phyloP scores from a whole-genome alignment of 2,113 vertebrate genomes.

The Ptychochromis oligacanthus region DNA sequence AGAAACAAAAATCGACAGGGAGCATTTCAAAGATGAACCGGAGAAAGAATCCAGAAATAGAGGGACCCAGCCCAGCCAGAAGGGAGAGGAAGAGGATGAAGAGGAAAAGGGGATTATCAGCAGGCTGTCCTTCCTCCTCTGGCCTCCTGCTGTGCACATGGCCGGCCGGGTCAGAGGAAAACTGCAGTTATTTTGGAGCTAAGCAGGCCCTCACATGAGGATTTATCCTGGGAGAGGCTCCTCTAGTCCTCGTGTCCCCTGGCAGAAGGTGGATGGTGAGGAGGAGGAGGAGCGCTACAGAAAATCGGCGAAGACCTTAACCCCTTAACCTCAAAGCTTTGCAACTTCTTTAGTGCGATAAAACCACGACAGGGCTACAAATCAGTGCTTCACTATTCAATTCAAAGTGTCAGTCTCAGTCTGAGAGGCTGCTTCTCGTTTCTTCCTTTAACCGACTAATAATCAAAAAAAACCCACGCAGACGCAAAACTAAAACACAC shows the following conservation, averaged over 20 bases:
- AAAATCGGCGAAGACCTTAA: slow-evolving; percentile 56
- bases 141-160: slow-evolving; percentile 45
- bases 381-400: too few relatives aligned
- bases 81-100: slow-evolving; percentile 24
- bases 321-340: background rate
- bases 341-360: background rate
- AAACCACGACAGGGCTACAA: background rate
- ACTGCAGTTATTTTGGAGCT: slow-evolving; percentile 64
- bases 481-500: too few relatives aligned
- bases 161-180: slow-evolving; percentile 55
- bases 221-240: slow-evolving; percentile 62
- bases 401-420: too few relatives aligned
- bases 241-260: slow-evolving; percentile 16
- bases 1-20: background rate
- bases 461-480: too few relatives aligned
- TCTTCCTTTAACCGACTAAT: too few relatives aligned
- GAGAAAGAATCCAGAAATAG: slow-evolving; percentile 44
- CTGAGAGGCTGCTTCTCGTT: too few relatives aligned
- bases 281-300: slow-evolving; percentile 19
- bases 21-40: background rate
- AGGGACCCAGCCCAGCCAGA: slow-evolving; percentile 8
- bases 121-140: slow-evolving; percentile 26
- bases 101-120: slow-evolving; percentile 62
- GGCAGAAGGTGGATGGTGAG: slow-evolving; percentile 51
- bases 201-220: slow-evolving; percentile 43